A percentile compares a stretch with the other conserved stretches of the same genome.
Conservation (phyloP, 2,888 invertebrate species). For the Apodemia hepburni region DNA sequence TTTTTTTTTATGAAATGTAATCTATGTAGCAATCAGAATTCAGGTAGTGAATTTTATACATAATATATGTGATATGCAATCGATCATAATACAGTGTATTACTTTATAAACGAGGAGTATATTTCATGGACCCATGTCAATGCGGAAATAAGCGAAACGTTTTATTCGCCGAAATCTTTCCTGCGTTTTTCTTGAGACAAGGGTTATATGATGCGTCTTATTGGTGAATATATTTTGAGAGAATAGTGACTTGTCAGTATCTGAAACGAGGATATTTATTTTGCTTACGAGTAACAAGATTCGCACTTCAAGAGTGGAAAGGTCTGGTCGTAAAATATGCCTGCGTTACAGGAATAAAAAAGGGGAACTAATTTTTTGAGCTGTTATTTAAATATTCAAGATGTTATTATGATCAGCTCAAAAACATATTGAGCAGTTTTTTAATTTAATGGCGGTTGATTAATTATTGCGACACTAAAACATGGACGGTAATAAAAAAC, state of each 20-base stretch:
- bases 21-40: too few relatives aligned
- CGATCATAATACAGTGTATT: background rate
- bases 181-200: slow-evolving; percentile 1
- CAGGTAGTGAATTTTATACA: too few relatives aligned
- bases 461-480: too few relatives aligned
- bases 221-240: background rate
- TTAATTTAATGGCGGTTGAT: too few relatives aligned
- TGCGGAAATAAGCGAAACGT: slow-evolving; percentile 8
- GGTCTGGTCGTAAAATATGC: background rate
- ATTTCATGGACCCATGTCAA: slow-evolving; percentile 4
- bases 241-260: background rate
- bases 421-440: too few relatives aligned
- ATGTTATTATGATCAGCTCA: too few relatives aligned
- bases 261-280: slow-evolving; percentile 1
- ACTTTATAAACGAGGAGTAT: background rate
- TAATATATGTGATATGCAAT: too few relatives aligned
- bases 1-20: too few relatives aligned
- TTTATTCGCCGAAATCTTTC: slow-evolving; percentile 1
- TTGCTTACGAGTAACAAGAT: background rate
- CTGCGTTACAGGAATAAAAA: too few relatives aligned
- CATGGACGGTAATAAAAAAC: too few relatives aligned
- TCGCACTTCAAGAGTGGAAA: background rate
- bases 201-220: slow-evolving; percentile 5
- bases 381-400: too few relatives aligned
- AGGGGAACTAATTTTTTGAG: too few relatives aligned